Conservation (phyloP, 2,888 invertebrate species). For the Anthophora plumipes region DNA sequence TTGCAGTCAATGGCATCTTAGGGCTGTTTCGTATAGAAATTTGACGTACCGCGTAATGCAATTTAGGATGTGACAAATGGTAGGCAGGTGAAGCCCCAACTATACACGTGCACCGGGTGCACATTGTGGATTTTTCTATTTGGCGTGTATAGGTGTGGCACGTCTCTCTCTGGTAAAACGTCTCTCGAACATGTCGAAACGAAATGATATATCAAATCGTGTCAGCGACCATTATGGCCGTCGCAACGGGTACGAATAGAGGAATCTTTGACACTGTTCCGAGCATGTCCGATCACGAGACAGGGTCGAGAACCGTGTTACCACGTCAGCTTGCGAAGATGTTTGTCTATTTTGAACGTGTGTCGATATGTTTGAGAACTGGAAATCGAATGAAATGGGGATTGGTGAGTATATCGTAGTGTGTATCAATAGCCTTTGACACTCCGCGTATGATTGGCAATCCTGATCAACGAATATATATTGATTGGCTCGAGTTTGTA, state of each 20-base stretch:
- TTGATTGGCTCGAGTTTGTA: not conserved
- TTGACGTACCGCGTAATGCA: conserved; percentile 72
- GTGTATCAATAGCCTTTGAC: conserved; percentile 27
- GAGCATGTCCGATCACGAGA: not conserved
- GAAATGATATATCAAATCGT: conserved; percentile 42
- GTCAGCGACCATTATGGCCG: conserved; percentile 4
- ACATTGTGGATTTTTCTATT: conserved; percentile 54
- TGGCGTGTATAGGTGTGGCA: not conserved
- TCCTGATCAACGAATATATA: conserved; percentile 4
- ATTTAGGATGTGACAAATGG: conserved; percentile 72
- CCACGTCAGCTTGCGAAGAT: conserved; percentile 7
- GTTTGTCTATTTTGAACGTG: conserved; percentile 11
- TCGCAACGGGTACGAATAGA: not conserved
- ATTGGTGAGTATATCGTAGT: not conserved
- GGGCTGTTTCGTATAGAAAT: conserved; percentile 68
- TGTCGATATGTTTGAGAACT: conserved; percentile 19
- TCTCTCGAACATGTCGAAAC: conserved; percentile 21
- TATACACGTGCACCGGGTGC: conserved; percentile 29
- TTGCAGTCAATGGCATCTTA: conserved; percentile 68
- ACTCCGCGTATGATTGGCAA: conserved; percentile 5
- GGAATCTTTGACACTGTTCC: conserved; percentile 17
- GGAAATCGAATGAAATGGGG: conserved; percentile 6
- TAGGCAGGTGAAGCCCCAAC: conserved; percentile 63
- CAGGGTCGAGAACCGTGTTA: not conserved
- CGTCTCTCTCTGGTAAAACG: conserved; percentile 15